Conservation (phyloP, 1,140 invertebrate genomes). For the Drosophila fuyamai region DNA sequence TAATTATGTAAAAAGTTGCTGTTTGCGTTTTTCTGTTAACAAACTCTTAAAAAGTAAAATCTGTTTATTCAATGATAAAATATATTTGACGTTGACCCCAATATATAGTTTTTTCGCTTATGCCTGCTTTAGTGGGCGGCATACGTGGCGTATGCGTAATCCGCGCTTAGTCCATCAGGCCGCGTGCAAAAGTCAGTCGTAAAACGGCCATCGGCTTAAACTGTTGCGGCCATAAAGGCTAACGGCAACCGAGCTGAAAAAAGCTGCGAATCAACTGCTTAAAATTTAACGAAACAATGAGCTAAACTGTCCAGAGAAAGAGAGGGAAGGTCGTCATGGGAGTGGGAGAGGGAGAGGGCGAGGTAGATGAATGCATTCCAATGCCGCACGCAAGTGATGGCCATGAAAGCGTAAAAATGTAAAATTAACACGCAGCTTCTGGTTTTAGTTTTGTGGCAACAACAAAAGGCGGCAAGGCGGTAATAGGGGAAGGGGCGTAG, state of each 20-base stretch:
- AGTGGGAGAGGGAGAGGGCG: too few relatives aligned
- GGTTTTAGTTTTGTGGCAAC: conserved; percentile 78
- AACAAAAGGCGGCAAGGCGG: neutral
- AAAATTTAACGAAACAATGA: conserved; percentile 79
- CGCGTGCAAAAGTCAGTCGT: conserved; percentile 69
- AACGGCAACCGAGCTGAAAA: conserved; percentile 47
- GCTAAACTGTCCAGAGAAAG: conserved; percentile 52
- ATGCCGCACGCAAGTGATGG: conserved; percentile 77
- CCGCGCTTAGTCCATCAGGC: conserved; percentile 71
- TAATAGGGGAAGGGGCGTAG: too few relatives aligned
- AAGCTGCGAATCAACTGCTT: conserved; percentile 71
- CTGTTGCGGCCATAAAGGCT: conserved; percentile 81
- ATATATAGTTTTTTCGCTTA: neutral
- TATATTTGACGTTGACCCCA: neutral
- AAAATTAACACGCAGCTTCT: conserved; percentile 83
- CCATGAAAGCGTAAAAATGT: conserved; percentile 83
- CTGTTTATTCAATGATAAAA: conserved; percentile 1
- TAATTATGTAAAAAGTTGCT: neutral
- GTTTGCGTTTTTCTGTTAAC: neutral
- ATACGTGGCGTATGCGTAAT: conserved; percentile 74
- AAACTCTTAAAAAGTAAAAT: neutral
- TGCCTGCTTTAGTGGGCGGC: neutral
- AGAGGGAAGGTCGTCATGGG: neutral
- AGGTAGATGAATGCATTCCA: conserved; percentile 57
- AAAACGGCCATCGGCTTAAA: conserved; percentile 81